Evolutionary conservation across 2,888 invertebrate genomes (phyloP), one percentile per base, ranked within the genome.

Genomic region (Sphinx pinastri): DNA sequence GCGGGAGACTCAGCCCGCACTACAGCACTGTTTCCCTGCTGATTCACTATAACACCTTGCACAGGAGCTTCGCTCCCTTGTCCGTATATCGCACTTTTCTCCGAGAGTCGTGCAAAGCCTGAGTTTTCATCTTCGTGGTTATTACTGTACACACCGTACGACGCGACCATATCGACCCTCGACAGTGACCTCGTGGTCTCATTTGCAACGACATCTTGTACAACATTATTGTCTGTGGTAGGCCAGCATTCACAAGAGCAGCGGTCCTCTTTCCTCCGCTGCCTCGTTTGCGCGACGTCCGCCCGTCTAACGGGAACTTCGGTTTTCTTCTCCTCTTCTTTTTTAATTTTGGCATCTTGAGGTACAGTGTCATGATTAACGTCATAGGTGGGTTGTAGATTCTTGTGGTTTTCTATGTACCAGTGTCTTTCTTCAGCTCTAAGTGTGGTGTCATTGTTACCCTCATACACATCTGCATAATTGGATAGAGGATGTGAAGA

Each of bases 161-260:
- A 94, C 3, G 94, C 94, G 66, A 94, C 94, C 92, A 94, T 94
- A 73, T 93, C 94, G 6, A 94, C 93, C 11, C 94, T 94, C 13
- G 94, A 94, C 47, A 93, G 82, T 2, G 94, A 94, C 71, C 94
- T 87, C 38, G 93, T 90, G 14, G 93, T 89, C 74, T 91, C 91
- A 71, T 89, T 91, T 19, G 85, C 90, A 70, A 83, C 81, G 76
- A 83, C 86, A 49, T 92, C 92, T 78, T 89, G 91, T 54, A 88
- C 86, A 45, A 85, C 80, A 76, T 88, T 91, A 84, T 90, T 92
- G 75, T 94, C 94, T 71, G 91, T 89, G 75, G 86, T 94, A 73
- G 94, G 94, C 94, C 94, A 94, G 79, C 94, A 94, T 79, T 94
- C 94, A 74, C 94, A 94, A 4, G 94, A 94, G 75, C 94, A 94